A percentile compares a stretch with the other conserved stretches of the same genome.
Evolutionary conservation across 2,888 invertebrate genomes (phyloP).

Genomic region (Caenorhabditis uteleia): DNA sequence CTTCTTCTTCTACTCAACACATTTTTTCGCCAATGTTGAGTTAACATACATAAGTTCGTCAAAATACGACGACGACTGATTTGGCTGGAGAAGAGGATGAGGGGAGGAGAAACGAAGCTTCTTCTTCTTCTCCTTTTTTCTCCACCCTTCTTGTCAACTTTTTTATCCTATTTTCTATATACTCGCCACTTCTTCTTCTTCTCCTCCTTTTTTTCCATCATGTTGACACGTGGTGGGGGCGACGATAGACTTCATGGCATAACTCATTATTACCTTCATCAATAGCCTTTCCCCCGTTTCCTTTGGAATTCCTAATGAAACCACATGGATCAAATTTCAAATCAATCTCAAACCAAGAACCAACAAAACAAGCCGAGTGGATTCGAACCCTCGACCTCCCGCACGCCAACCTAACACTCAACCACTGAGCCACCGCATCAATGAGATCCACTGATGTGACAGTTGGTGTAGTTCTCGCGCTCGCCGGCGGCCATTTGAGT

Average conservation of each 20-base stretch:
- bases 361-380: too few species aligned
- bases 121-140: constrained; percentile 9
- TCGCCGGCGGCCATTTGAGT: too few species aligned
- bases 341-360: too few species aligned
- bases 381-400: too few species aligned
- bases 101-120: constrained; percentile 2
- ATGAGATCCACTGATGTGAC: too few species aligned
- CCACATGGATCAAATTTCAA: too few species aligned
- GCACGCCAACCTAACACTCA: too few species aligned
- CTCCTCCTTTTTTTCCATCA: constrained; percentile 17
- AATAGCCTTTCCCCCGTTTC: neutral
- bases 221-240: constrained; percentile 6
- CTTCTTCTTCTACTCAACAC: constrained; percentile 14
- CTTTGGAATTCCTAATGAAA: too few species aligned
- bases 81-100: constrained; percentile 13
- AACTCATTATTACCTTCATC: constrained; percentile 1
- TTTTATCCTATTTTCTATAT: constrained; percentile 6
- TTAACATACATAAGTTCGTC: constrained; percentile 40
- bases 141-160: constrained; percentile 3
- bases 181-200: constrained; percentile 18
- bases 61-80: constrained; percentile 38
- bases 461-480: too few species aligned
- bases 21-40: constrained; percentile 19
- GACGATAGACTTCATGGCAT: neutral
- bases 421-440: too few species aligned